phyloP scores from a whole-genome alignment of 2,797 vertebrate genomes.

The Typhlichthys subterraneus region DNA sequence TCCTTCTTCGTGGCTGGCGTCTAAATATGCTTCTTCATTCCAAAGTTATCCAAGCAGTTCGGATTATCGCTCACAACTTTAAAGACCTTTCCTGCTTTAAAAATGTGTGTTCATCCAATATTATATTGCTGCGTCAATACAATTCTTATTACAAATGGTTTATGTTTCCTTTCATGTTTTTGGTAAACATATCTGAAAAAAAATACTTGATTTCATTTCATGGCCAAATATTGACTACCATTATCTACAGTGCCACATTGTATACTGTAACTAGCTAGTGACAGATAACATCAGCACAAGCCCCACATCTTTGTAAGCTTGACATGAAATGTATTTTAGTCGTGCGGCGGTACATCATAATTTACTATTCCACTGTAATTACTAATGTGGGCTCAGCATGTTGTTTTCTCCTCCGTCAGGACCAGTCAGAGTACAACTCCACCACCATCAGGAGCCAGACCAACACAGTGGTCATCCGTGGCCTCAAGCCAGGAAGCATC shows the following conservation, averaged over 20 bases:
- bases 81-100: too few relatives aligned
- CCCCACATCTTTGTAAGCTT: neutral
- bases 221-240: too few relatives aligned
- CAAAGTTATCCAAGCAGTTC: neutral
- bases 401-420: constrained; percentile 71
- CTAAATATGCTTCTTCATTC: neutral
- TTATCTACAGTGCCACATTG: too few relatives aligned
- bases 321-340: constrained; percentile 27
- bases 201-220: too few relatives aligned
- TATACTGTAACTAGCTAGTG: too few relatives aligned
- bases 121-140: too few relatives aligned
- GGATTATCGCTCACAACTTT: neutral
- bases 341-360: constrained; percentile 20
- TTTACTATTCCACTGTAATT: constrained; percentile 33
- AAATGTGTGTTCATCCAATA: too few relatives aligned
- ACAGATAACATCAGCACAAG: neutral
- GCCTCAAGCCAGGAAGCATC: constrained; percentile 93
- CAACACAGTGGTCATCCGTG: constrained; percentile 93
- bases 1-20: constrained; percentile 5
- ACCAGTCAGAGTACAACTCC: constrained; percentile 90
- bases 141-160: too few relatives aligned
- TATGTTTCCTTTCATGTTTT: too few relatives aligned
- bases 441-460: constrained; percentile 91
- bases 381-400: constrained; percentile 26
- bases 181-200: too few relatives aligned